These are phyloP conservation scores for Bactericera cockerelli DNA, from an alignment of 1,140 invertebrate genomes.

Conservation along the genomic window DNA sequence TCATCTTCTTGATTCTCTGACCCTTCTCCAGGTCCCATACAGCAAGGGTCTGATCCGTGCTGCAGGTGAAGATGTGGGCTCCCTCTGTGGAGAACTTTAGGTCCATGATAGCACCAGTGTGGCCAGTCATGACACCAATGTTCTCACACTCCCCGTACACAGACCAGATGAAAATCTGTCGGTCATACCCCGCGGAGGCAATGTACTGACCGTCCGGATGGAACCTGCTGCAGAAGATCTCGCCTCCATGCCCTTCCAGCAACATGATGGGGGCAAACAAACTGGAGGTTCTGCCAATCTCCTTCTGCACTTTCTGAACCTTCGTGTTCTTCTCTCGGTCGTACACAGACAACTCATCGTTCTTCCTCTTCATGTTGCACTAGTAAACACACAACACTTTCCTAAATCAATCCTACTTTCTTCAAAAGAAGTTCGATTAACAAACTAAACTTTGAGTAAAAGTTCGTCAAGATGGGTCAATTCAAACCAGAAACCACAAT, in stretches of 20 bases:
- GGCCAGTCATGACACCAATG: constrained; percentile 77
- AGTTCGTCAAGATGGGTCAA: too few relatives aligned
- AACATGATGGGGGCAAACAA: constrained; percentile 91
- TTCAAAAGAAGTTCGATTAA: too few relatives aligned
- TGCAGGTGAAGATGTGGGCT: constrained; percentile 72
- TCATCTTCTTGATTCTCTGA: constrained; percentile 75
- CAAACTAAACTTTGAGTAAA: too few relatives aligned
- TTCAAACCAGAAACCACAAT: too few relatives aligned
- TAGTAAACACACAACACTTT: too few relatives aligned
- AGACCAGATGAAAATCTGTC: constrained; percentile 94
- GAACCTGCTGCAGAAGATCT: constrained; percentile 86
- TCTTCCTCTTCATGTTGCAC: constrained; percentile 6
- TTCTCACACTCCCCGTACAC: constrained; percentile 98
- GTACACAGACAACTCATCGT: constrained; percentile 8
- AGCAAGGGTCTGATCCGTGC: constrained; percentile 87
- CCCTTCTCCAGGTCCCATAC: constrained; percentile 89
- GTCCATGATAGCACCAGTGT: constrained; percentile 94
- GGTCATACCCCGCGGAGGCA: constrained; percentile 90
- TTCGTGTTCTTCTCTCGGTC: background rate
- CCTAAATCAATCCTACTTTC: too few relatives aligned
- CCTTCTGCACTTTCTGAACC: constrained; percentile 15
- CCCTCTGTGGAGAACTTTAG: constrained; percentile 92
- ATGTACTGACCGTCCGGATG: constrained; percentile 90
- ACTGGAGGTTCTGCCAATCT: constrained; percentile 56
- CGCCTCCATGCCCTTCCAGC: constrained; percentile 90